Conservation (phyloP, 1,140 invertebrate species). For the Dendroctonus ponderosae region DNA sequence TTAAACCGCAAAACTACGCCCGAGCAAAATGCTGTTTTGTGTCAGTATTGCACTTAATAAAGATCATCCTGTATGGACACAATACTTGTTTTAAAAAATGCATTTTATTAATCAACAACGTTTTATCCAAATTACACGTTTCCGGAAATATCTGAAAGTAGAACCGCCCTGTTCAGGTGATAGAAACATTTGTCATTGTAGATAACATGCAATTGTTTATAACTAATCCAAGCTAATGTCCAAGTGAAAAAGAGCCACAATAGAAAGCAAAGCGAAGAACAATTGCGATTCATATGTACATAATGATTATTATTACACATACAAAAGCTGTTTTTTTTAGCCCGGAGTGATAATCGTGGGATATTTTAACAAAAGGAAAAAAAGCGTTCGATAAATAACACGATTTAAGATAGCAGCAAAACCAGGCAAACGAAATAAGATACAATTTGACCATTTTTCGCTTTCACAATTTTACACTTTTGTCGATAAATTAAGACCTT, state of each 20-base stretch:
- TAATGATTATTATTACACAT: background rate
- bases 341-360: background rate
- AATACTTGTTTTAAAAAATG: too few species aligned
- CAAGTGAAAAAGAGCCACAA: background rate
- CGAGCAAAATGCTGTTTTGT: too few species aligned
- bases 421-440: background rate
- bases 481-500: constrained; percentile 1
- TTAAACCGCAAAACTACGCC: too few species aligned
- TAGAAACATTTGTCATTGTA: too few species aligned
- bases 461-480: background rate
- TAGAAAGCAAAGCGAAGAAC: background rate
- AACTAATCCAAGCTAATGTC: background rate
- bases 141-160: too few species aligned
- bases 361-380: background rate
- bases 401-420: constrained; percentile 1
- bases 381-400: background rate
- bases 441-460: background rate
- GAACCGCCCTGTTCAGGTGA: too few species aligned
- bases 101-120: too few species aligned
- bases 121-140: too few species aligned
- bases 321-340: background rate
- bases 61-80: too few species aligned
- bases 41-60: too few species aligned
- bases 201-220: background rate
- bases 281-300: background rate